Evolutionary conservation across 2,797 vertebrate genomes (phyloP).

Genomic region (Malurus splendens): DNA sequence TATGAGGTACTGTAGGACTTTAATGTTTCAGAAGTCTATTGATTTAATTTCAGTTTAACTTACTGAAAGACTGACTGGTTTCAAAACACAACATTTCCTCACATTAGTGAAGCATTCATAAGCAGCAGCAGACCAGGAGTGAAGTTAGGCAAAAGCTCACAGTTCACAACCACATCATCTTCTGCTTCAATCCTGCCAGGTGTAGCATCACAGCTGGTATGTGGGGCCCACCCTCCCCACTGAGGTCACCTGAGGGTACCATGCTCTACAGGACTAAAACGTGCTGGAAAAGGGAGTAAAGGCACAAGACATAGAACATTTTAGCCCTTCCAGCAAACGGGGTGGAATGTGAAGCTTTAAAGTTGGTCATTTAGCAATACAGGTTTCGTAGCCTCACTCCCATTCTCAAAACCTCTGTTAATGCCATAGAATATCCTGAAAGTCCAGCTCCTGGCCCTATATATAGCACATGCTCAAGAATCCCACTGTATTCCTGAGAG

Average conservation of each 20-base stretch:
- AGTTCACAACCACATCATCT: not conserved
- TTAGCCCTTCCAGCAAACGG: not conserved
- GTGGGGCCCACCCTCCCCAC: not conserved
- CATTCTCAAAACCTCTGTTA: not conserved
- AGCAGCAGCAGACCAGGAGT: not conserved
- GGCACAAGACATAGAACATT: not conserved
- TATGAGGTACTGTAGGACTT: not conserved
- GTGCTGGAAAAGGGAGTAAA: not conserved
- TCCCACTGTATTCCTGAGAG: not conserved
- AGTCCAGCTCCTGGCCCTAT: not conserved
- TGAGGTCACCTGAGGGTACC: rapidly evolving
- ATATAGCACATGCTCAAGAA: not conserved
- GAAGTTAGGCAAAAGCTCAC: not conserved
- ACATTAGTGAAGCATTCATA: not conserved
- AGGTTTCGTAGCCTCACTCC: not conserved
- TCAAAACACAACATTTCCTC: not conserved
- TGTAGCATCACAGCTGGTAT: rapidly evolving
- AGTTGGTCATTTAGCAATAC: not conserved
- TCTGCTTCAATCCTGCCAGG: not conserved
- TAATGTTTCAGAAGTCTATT: not conserved
- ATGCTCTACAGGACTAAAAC: rapidly evolving
- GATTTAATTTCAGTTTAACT: not conserved
- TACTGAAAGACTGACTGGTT: not conserved
- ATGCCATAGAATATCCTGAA: not conserved
- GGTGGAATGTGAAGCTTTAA: not conserved